phyloP scores from a whole-genome alignment of 1,140 invertebrate genomes.

The Drosophila melanogaster region DNA sequence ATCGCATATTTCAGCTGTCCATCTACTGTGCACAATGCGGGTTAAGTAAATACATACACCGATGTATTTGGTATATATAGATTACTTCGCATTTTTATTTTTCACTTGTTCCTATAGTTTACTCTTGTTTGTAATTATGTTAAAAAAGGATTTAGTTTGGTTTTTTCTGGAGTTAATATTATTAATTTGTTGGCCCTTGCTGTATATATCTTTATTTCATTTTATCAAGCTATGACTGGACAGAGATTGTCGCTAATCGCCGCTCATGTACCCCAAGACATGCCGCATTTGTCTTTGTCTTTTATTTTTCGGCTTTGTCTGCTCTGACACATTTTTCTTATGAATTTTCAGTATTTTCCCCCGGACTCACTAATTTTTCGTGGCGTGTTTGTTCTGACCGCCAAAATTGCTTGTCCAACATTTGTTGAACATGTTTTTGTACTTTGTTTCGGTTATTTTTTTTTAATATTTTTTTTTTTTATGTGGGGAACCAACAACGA shows the following conservation, averaged over 20 bases:
- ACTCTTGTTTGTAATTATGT: too few species aligned
- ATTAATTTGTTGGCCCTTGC: background rate
- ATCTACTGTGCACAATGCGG: conserved; percentile 7
- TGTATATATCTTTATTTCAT: background rate
- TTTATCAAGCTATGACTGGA: conserved; percentile 53
- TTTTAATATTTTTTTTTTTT: background rate
- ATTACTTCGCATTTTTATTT: too few species aligned
- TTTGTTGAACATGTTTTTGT: conserved; percentile 55
- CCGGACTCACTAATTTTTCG: conserved; percentile 14
- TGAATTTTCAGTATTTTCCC: conserved; percentile 50
- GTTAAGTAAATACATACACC: background rate
- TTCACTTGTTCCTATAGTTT: too few species aligned
- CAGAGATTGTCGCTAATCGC: conserved; percentile 58
- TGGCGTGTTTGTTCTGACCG: conserved; percentile 41
- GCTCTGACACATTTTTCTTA: conserved; percentile 56
- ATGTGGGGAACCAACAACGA: conserved; percentile 20
- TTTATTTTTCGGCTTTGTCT: conserved; percentile 32
- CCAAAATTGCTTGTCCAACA: conserved; percentile 50
- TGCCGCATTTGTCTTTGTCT: conserved; percentile 61
- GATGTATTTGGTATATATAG: too few species aligned
- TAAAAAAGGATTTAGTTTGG: too few species aligned
- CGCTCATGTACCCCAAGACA: conserved; percentile 54
- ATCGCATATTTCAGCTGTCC: conserved; percentile 55
- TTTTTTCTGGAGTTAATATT: too few species aligned
- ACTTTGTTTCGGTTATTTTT: conserved; percentile 24